A percentile compares a stretch with the other conserved stretches of the same genome.
Evolutionary conservation across 1,140 invertebrate genomes (phyloP).

Genomic region (Caenorhabditis elegans): DNA sequence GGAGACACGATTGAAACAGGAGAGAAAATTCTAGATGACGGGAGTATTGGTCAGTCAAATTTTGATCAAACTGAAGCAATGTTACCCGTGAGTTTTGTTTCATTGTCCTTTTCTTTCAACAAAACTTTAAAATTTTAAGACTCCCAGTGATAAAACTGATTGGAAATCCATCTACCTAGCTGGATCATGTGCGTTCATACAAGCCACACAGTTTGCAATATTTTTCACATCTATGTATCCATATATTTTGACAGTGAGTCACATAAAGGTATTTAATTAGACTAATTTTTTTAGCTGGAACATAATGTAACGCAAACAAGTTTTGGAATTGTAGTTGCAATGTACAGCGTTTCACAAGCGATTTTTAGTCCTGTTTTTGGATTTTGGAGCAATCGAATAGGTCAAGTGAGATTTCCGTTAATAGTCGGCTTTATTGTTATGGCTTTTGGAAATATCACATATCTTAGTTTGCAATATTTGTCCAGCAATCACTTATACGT

Average conservation of each 20-base stretch:
- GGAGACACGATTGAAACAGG: neutral
- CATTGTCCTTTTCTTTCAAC: neutral
- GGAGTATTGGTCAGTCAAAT: neutral
- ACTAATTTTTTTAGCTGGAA: slow-evolving; percentile 7
- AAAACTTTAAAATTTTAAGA: neutral
- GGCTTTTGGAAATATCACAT: slow-evolving; percentile 53
- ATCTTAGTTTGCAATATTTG: slow-evolving; percentile 47
- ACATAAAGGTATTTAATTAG: neutral
- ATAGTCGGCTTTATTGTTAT: slow-evolving; percentile 53
- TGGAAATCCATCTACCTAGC: slow-evolving; percentile 20
- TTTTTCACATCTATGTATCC: slow-evolving; percentile 12
- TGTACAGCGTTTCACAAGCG: slow-evolving; percentile 24
- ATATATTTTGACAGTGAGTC: neutral
- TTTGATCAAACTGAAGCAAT: neutral
- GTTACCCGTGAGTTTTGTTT: neutral
- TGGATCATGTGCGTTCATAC: slow-evolving; percentile 28
- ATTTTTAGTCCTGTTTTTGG: neutral
- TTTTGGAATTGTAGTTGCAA: neutral
- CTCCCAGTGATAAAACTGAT: neutral
- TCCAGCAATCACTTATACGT: slow-evolving; percentile 33
- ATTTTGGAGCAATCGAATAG: slow-evolving; percentile 29
- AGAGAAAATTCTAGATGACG: neutral
- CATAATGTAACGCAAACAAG: neutral
- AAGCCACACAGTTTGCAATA: slow-evolving; percentile 33
- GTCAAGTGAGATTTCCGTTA: slow-evolving; percentile 25